A percentile compares a stretch with the other conserved stretches of the same genome.
These are phyloP conservation scores for Seira sanloemensis DNA, from an alignment of 2,888 invertebrate genomes.

Conservation along the genomic window DNA sequence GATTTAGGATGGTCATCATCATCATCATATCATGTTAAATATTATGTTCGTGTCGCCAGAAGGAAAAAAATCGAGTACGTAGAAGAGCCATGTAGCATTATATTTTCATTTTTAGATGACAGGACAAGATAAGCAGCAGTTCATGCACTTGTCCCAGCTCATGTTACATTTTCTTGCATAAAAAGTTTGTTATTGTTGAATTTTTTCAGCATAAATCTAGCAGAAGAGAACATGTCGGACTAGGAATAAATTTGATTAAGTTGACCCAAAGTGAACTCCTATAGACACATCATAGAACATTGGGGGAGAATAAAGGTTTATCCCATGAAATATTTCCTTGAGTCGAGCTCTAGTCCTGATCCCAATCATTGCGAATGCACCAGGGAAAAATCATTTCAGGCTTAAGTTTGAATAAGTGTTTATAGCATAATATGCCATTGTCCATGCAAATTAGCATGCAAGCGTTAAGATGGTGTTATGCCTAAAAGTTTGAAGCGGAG, in stretches of 20 bases:
- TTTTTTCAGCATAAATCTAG: neutral
- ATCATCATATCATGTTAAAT: neutral
- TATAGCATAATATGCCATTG: neutral
- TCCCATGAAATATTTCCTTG: neutral
- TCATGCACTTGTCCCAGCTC: neutral
- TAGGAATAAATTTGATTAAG: neutral
- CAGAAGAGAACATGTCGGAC: neutral
- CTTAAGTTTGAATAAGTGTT: neutral
- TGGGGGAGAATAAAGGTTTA: too few relatives aligned
- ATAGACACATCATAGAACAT: too few relatives aligned
- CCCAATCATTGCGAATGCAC: neutral
- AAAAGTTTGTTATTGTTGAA: neutral
- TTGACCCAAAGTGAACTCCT: neutral
- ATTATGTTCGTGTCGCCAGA: neutral
- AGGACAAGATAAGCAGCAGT: too few relatives aligned
- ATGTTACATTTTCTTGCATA: neutral
- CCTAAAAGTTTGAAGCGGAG: neutral
- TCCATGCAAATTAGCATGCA: neutral
- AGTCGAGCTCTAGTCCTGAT: neutral
- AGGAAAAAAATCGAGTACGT: neutral
- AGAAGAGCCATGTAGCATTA: neutral
- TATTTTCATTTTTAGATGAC: neutral
- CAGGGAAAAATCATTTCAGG: neutral
- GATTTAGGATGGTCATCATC: conserved; percentile 1
- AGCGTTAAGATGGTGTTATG: neutral